Evolutionary conservation across 2,113 vertebrate species (phyloP).

Genomic region (Isurus oxyrinchus): DNA sequence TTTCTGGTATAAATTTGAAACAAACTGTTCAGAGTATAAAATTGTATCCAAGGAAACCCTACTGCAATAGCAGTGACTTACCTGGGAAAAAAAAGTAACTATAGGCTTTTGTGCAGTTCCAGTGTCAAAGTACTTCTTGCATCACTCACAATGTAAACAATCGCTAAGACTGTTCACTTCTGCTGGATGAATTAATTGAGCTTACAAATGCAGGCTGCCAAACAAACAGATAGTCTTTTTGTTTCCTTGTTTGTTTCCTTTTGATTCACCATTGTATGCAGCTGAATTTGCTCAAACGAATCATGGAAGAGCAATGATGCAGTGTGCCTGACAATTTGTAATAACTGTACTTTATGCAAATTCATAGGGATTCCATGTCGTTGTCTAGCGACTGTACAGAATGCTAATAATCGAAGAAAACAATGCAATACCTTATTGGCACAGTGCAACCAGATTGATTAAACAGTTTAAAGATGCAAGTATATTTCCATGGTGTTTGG

Average conservation of each 20-base stretch:
- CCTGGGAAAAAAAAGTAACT: background rate
- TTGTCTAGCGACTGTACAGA: background rate
- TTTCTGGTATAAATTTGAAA: background rate
- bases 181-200: background rate
- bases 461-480: background rate
- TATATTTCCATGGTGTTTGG: background rate
- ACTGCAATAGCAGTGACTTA: background rate
- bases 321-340: background rate
- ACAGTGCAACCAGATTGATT: background rate
- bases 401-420: background rate
- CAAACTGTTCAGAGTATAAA: background rate
- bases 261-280: background rate
- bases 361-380: background rate
- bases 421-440: background rate
- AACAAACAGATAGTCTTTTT: background rate
- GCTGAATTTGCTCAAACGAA: background rate
- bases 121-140: background rate
- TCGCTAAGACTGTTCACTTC: background rate
- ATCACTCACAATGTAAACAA: constrained; percentile 15
- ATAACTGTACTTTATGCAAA: background rate
- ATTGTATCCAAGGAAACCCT: background rate
- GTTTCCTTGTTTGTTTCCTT: constrained; percentile 4
- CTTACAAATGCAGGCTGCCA: background rate
- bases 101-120: too few relatives aligned
- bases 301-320: background rate